Evolutionary conservation across 2,113 vertebrate species (phyloP).

Genomic region (Lagopus leucura): DNA sequence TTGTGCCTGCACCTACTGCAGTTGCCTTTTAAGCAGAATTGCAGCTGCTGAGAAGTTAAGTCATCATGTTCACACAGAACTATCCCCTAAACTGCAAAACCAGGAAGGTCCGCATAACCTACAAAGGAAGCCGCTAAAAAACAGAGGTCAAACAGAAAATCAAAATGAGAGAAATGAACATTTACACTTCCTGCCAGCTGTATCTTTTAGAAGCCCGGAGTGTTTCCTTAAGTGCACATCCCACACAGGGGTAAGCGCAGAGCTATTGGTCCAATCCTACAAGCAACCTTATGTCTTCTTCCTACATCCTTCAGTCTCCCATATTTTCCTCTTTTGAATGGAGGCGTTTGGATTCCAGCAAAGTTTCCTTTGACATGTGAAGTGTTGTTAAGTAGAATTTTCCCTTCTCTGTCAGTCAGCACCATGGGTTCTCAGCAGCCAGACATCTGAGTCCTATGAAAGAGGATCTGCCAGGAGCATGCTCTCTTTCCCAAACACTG

Average conservation of each 20-base stretch:
- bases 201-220: neutral
- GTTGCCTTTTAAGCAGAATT: neutral
- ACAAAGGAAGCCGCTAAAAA: neutral
- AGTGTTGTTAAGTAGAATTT: neutral
- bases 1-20: neutral
- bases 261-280: neutral
- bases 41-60: neutral
- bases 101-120: neutral
- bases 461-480: neutral
- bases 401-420: neutral
- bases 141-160: neutral
- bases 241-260: neutral
- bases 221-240: neutral
- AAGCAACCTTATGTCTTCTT: neutral
- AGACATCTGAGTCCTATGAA: neutral
- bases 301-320: neutral
- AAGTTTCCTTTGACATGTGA: neutral
- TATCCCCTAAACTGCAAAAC: neutral
- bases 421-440: neutral
- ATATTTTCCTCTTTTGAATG: neutral
- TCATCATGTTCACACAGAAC: neutral
- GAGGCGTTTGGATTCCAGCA: neutral
- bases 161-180: neutral
- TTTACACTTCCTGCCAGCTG: neutral
- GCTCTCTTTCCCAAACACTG: neutral